Percentiles rank a stretch among this genome's conserved stretches.
Evolutionary conservation across 2,113 vertebrate genomes (phyloP).

Genomic region (Pardalotus punctatus): DNA sequence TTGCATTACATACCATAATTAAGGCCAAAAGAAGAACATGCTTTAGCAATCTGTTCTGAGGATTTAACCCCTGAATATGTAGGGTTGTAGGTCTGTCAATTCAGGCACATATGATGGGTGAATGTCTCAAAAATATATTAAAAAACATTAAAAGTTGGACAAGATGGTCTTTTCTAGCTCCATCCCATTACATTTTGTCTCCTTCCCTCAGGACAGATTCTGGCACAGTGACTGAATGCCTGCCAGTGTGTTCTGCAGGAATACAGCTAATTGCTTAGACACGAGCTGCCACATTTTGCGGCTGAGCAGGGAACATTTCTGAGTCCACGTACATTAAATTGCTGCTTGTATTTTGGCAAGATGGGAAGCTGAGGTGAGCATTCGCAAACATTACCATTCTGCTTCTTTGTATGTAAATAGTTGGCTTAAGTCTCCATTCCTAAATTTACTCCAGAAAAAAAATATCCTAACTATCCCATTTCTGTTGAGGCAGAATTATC

Average conservation of each 20-base stretch:
- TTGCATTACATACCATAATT: not conserved
- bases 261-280: not conserved
- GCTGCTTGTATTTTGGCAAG: not conserved
- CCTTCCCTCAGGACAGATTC: not conserved
- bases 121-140: not conserved
- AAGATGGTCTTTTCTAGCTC: not conserved
- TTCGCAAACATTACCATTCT: not conserved
- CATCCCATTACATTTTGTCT: accelerated
- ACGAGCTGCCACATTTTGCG: not conserved
- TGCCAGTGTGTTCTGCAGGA: not conserved
- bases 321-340: not conserved
- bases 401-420: not conserved
- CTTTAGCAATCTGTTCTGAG: not conserved
- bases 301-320: not conserved
- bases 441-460: not conserved
- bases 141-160: not conserved
- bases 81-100: not conserved
- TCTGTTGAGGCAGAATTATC: not conserved
- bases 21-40: not conserved
- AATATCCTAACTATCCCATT: not conserved
- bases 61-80: not conserved
- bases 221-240: not conserved
- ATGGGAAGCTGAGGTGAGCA: not conserved
- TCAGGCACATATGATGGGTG: not conserved
- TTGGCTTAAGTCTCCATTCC: not conserved